Base-by-base conservation (phyloP, 2,888 invertebrate species). In the Bedellia somnulentella region DNA sequence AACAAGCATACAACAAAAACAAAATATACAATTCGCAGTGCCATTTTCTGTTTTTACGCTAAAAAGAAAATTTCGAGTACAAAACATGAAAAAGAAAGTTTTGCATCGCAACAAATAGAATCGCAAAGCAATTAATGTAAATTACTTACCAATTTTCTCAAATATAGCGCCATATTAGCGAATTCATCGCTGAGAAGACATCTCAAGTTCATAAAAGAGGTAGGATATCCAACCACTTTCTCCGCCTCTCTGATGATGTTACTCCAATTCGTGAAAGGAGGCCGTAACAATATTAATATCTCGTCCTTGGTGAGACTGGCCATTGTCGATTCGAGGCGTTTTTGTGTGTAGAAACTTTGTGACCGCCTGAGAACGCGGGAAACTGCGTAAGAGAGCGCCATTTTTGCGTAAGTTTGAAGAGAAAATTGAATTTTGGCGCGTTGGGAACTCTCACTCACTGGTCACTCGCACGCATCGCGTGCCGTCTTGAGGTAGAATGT, bases 141-240 rank as follows among this genome's bases (percentile, higher is more conserved):
- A 28, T 30, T 35, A 62, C 77, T 70, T 32, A 77, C 77, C 68
- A 76, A 46, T 53, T 77, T 76, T 36, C 73, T 51, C 34, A 77
- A 57, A 53, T 77, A 77, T 18, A 73, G 49, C 23, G 77, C 77
- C 58, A 80, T 57, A 52, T 81, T 80, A 24, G 79, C 80, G 43
- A 81, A 80, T 51, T 81, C 81, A 48, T 81, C 81, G 51, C 80
- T 80, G 45, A 80, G 50, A 36, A 80, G 53, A 51, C 81, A 81
- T 50, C 80, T 55, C 43, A 80, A 50, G 52, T 77, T 79, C 75
- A 77, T 78, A 46, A 78, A 80, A 38, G 80, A 80, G 40, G 81
- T 80, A 42, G 81, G 79, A 62, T 81, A 67, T 28, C 77, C 73
- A 27, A 76, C 68, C 0, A 77, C 70, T 60, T 76, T 77, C 59